Conservation (phyloP, 2,888 invertebrate genomes). For the Parnassius orleans region DNA sequence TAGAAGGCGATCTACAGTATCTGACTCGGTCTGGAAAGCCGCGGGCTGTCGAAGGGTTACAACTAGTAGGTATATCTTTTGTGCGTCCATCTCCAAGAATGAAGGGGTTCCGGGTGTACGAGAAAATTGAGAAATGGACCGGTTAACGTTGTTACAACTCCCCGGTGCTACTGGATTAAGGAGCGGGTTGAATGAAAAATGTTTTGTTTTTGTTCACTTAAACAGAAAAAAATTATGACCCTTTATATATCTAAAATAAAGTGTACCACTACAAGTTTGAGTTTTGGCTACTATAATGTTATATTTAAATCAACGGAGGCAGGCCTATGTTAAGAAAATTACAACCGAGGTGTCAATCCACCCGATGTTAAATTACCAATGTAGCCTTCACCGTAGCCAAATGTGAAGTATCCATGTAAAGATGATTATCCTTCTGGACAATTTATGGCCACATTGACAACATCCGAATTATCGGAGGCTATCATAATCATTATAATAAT, state of each 20-base stretch:
- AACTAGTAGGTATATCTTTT: conserved; percentile 49
- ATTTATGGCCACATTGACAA: too few relatives aligned
- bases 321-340: too few relatives aligned
- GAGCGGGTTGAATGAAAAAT: conserved; percentile 67
- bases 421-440: too few relatives aligned
- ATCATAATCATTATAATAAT: too few relatives aligned
- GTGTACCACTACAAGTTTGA: too few relatives aligned
- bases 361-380: too few relatives aligned
- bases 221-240: conserved; percentile 6
- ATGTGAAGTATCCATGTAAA: too few relatives aligned
- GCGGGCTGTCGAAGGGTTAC: conserved; percentile 66
- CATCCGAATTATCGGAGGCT: too few relatives aligned
- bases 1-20: conserved; percentile 50
- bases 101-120: conserved; percentile 55
- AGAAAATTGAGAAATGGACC: conserved; percentile 81
- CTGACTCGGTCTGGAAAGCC: conserved; percentile 52
- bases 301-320: too few relatives aligned
- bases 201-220: conserved; percentile 55
- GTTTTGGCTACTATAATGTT: too few relatives aligned
- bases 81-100: conserved; percentile 58
- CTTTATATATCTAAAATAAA: neutral
- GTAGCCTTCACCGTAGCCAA: too few relatives aligned
- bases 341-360: too few relatives aligned
- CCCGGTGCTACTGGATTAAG: conserved; percentile 60
- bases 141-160: conserved; percentile 76